These are phyloP conservation scores for Scaptomyza hsui DNA, from an alignment of 1,140 invertebrate genomes.

Conservation along the genomic window DNA sequence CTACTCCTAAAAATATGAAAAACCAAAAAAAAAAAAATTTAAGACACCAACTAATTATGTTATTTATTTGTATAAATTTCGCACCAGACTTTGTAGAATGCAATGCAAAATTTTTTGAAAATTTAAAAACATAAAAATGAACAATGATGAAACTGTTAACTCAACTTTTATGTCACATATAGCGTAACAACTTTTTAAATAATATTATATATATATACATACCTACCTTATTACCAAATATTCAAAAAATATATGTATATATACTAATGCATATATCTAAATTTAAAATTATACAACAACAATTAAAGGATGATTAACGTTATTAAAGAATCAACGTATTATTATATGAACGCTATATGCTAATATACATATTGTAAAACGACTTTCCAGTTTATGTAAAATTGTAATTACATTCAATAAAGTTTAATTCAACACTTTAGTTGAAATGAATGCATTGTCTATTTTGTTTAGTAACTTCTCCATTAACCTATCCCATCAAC, in stretches of 20 bases:
- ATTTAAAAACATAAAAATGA: slow-evolving; percentile 7
- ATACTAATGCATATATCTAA: slow-evolving; percentile 34
- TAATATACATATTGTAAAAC: slow-evolving; percentile 69
- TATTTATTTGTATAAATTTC: slow-evolving; percentile 31
- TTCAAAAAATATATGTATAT: slow-evolving; percentile 33
- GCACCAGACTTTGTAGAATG: slow-evolving; percentile 29
- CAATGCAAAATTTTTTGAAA: background rate
- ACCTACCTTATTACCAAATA: slow-evolving; percentile 20
- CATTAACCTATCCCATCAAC: slow-evolving; percentile 3
- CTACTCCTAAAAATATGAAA: background rate
- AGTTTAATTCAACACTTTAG: slow-evolving; percentile 82
- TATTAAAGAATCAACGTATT: slow-evolving; percentile 39
- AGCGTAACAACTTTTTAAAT: slow-evolving; percentile 58
- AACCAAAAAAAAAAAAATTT: background rate
- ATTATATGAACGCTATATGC: slow-evolving; percentile 57
- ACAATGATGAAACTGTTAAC: slow-evolving; percentile 61
- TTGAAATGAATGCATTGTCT: slow-evolving; percentile 32
- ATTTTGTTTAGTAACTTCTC: background rate
- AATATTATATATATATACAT: slow-evolving; percentile 40
- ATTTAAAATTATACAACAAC: slow-evolving; percentile 35
- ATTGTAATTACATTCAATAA: slow-evolving; percentile 83
- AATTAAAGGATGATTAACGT: slow-evolving; percentile 50
- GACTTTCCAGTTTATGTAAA: slow-evolving; percentile 82
- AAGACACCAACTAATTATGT: slow-evolving; percentile 35
- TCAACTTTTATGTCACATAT: slow-evolving; percentile 54